phyloP scores from a whole-genome alignment of 2,888 invertebrate genomes.

The Ochlodes sylvanus region DNA sequence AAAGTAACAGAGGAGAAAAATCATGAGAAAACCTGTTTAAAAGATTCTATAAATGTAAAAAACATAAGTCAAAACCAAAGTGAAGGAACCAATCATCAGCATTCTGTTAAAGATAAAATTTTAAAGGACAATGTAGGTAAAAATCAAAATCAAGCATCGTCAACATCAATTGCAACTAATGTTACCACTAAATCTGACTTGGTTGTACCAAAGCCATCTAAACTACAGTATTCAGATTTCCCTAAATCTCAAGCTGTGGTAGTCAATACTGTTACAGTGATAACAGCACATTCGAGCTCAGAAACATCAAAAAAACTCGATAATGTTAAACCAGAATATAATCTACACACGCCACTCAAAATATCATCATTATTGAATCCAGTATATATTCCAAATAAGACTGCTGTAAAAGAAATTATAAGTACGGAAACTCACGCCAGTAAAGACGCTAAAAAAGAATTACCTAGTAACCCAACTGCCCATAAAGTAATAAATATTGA shows the following conservation, averaged over 20 bases:
- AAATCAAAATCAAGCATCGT: background rate
- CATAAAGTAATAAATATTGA: background rate
- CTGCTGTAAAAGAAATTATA: conserved; percentile 16
- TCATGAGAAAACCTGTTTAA: background rate
- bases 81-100: background rate
- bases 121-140: background rate
- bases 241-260: conserved; percentile 12
- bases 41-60: background rate
- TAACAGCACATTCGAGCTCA: conserved; percentile 17
- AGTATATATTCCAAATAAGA: conserved; percentile 50
- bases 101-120: background rate
- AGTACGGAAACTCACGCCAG: background rate
- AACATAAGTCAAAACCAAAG: background rate
- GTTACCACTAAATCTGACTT: background rate
- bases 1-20: background rate
- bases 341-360: conserved; percentile 64
- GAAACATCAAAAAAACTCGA: background rate
- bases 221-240: background rate
- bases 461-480: background rate
- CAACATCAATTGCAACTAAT: background rate
- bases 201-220: background rate
- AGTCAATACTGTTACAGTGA: conserved; percentile 43
- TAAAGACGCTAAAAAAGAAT: background rate
- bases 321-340: conserved; percentile 39
- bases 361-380: conserved; percentile 67